Percentiles rank a stretch among this genome's conserved stretches.
Conservation (phyloP, 2,113 vertebrate genomes). For the Aldabrachelys gigantea region DNA sequence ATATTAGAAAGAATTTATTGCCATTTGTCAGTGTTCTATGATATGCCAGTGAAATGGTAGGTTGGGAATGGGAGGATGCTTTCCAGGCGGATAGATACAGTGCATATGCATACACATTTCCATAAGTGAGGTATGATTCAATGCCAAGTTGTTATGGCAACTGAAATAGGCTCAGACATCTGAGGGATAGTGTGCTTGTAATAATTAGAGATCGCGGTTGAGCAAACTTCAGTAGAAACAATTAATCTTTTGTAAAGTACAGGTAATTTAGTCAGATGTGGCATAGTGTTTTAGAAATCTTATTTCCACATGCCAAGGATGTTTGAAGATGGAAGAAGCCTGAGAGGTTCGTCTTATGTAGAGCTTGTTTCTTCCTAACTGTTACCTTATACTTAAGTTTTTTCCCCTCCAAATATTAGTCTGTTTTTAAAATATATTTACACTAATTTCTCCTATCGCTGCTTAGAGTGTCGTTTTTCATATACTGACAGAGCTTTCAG, state of each 20-base stretch:
- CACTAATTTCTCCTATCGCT: neutral
- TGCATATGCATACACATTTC: constrained; percentile 28
- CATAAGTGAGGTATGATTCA: neutral
- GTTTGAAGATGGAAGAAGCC: neutral
- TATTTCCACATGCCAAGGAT: neutral
- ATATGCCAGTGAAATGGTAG: neutral
- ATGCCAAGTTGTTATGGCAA: constrained; percentile 71
- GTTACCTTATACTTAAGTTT: neutral
- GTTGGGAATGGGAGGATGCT: neutral
- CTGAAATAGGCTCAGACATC: constrained; percentile 28
- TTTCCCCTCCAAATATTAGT: neutral
- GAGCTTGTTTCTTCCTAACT: neutral
- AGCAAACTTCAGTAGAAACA: constrained; percentile 53
- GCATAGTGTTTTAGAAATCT: neutral
- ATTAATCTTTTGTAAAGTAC: constrained; percentile 26
- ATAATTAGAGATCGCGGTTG: constrained; percentile 59
- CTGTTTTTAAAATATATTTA: neutral
- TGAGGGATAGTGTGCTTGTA: constrained; percentile 32
- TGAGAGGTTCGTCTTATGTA: neutral
- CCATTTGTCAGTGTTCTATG: neutral
- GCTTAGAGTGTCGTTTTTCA: neutral
- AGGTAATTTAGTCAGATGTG: neutral
- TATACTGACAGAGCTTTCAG: neutral
- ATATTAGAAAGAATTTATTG: neutral
- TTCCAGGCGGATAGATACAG: neutral